Evolutionary conservation across 2,888 invertebrate species (phyloP).

Genomic region (Peribatodes rhomboidaria): DNA sequence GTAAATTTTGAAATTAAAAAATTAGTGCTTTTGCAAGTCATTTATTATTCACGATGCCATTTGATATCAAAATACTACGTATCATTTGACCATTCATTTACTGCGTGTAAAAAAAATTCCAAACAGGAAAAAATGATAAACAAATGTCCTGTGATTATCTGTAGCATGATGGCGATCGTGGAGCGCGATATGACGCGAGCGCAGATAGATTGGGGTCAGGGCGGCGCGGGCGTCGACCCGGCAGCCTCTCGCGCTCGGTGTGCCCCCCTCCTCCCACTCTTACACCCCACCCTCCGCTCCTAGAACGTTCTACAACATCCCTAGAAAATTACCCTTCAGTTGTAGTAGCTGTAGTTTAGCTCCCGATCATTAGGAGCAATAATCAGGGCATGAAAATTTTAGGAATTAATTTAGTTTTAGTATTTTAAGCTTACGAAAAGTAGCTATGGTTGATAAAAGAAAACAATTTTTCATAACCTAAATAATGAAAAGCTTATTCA

Average conservation of each 20-base stretch:
- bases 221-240: slow-evolving; percentile 85
- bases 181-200: slow-evolving; percentile 85
- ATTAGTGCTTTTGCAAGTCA: background rate
- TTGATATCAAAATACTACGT: background rate
- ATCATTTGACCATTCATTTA: too few relatives aligned
- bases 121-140: background rate
- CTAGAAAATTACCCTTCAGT: slow-evolving; percentile 23
- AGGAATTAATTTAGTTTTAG: background rate
- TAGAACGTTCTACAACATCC: slow-evolving; percentile 49
- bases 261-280: slow-evolving; percentile 49
- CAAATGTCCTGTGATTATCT: slow-evolving; percentile 28
- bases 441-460: too few relatives aligned
- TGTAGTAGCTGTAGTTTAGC: background rate
- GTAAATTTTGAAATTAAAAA: background rate
- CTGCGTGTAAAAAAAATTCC: background rate
- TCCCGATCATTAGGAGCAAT: background rate
- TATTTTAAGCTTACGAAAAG: too few relatives aligned
- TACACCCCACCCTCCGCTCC: slow-evolving; percentile 29
- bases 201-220: slow-evolving; percentile 83
- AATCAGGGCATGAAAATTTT: background rate
- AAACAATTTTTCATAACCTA: too few relatives aligned
- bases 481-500: too few relatives aligned
- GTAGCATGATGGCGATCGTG: slow-evolving; percentile 28
- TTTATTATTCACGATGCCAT: background rate
- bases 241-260: slow-evolving; percentile 67